These are phyloP conservation scores for Eremophila alpestris DNA, from an alignment of 2,797 vertebrate genomes.

Conservation along the genomic window DNA sequence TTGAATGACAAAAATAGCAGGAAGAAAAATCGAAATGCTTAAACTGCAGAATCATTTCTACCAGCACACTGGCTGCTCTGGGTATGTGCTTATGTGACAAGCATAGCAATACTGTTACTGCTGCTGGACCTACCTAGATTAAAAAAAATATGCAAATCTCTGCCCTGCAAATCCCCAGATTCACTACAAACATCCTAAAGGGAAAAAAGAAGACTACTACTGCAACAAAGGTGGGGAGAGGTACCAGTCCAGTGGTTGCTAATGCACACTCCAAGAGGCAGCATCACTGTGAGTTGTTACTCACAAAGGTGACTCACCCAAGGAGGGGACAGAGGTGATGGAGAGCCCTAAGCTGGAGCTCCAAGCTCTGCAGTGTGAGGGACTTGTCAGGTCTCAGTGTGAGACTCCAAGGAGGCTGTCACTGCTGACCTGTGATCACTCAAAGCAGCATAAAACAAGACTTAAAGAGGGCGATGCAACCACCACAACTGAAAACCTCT, in stretches of 20 bases:
- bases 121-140: background rate
- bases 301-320: background rate
- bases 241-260: accelerated
- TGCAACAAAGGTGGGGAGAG: background rate
- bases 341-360: background rate
- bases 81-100: background rate
- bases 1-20: background rate
- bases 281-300: background rate
- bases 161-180: background rate
- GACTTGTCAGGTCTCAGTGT: background rate
- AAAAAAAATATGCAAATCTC: background rate
- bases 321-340: background rate
- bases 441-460: background rate
- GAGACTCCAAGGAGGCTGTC: background rate
- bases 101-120: background rate
- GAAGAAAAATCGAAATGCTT: background rate
- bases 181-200: background rate
- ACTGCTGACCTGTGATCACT: background rate
- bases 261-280: background rate
- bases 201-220: background rate
- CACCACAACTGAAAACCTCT: background rate
- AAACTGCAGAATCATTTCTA: background rate
- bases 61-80: background rate
- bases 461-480: background rate
- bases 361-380: background rate